Conservation (phyloP, 2,797 vertebrate species). For the Gymnopithys bicolor region DNA sequence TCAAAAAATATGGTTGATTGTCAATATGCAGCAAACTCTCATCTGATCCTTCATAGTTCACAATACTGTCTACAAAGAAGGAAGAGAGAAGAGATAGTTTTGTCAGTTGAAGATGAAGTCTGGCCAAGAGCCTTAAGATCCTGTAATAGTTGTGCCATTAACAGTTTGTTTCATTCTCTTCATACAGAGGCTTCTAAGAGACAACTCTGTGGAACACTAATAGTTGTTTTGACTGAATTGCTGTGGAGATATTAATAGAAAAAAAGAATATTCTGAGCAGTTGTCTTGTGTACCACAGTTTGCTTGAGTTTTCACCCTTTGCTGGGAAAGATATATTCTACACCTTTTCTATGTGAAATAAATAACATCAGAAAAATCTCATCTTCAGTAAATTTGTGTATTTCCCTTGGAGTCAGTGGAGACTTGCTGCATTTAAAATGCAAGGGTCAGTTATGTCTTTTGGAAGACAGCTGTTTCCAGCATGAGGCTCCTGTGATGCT, state of each 20-base stretch:
- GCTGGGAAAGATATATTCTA: neutral
- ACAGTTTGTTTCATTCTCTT: neutral
- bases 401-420: neutral
- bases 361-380: neutral
- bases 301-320: neutral
- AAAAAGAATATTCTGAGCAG: neutral
- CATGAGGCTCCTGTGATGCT: neutral
- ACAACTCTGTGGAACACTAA: neutral
- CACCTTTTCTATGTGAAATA: neutral
- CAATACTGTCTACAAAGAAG: neutral
- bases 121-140: neutral
- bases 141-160: neutral
- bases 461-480: neutral
- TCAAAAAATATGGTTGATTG: neutral
- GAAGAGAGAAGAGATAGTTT: neutral
- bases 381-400: neutral
- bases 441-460: neutral
- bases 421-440: neutral
- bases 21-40: neutral
- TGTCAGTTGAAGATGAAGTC: neutral
- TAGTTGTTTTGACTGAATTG: neutral
- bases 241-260: neutral
- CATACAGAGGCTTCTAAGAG: neutral
- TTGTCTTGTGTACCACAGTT: neutral
- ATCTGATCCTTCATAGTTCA: neutral